Base-by-base conservation (phyloP, 2,113 vertebrate species). In the Elephantulus edwardii region DNA sequence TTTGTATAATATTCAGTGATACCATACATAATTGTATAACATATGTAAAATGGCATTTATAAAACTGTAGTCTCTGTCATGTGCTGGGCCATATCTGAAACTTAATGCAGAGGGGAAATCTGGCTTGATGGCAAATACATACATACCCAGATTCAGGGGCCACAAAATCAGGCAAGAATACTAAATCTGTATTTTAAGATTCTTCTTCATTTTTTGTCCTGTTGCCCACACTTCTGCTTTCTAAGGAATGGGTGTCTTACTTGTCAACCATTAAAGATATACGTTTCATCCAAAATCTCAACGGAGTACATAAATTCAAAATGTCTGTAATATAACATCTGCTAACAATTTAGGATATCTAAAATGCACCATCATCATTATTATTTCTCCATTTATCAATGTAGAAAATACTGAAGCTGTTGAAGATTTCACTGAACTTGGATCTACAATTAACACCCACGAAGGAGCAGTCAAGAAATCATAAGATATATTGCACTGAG, bases 251-350 rank as follows among this genome's bases (percentile, higher is more conserved):
- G 40, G 4, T 44, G 19, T 86, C 50, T 82, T 14, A 46, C 62
- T 79, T 74, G 20, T 75, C 42, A 56, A 46, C 35, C 85, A 54
- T 74, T 83, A 74, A 38, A 24, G 1, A 50, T 72, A 64, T 58
- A n/a, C n/a, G 17, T 54, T 95, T 75, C 72, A 80, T 44, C 56
- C 72, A 30, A 26, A 81, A 62, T 93, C 38, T 94, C 35, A 83
- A 74, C 26, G 58, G 14, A 70, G 16, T 19, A 52, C 8, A 64
- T 35, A 50, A 38, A 79, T 71, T 56, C 75, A 30, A 80, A 86
- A 93, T 56, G 19, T 35, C 50, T 96, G 6, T 83, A 77, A 71
- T 66, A 19, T 66, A 42, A 28, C 19, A 50, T 26, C 50, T 88
- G 16, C 77, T 44, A 89, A 89, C 48, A 86, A 75, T 71, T n/a